These are phyloP conservation scores for Mus minutoides DNA, from an alignment of 2,797 vertebrate genomes.

Conservation along the genomic window DNA sequence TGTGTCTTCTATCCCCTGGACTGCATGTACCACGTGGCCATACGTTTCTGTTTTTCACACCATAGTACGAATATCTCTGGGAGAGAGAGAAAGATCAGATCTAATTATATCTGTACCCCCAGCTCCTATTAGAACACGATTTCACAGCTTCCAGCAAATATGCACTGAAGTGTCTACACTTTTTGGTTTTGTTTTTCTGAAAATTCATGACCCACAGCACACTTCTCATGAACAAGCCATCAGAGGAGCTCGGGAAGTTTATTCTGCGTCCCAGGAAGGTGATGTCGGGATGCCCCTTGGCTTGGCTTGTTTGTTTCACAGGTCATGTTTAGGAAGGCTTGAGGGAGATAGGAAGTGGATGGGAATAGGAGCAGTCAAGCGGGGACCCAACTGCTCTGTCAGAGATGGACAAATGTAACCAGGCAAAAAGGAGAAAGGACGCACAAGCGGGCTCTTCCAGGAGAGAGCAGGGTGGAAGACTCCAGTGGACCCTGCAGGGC, in stretches of 20 bases:
- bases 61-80: neutral
- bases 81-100: neutral
- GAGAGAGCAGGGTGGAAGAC: neutral
- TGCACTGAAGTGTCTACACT: no score
- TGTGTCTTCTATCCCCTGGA: neutral
- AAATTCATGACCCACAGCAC: neutral
- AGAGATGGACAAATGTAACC: neutral
- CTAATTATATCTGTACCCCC: neutral
- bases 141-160: neutral
- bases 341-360: neutral
- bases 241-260: neutral
- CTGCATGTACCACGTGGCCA: neutral
- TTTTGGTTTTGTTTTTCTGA: neutral
- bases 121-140: neutral
- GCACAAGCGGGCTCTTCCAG: neutral
- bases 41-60: neutral
- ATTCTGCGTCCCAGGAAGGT: neutral
- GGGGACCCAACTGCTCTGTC: neutral
- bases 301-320: neutral
- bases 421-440: neutral
- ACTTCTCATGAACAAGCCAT: neutral
- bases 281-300: neutral
- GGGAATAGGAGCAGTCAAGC: rapidly evolving
- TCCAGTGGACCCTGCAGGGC: rapidly evolving
- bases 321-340: neutral